phyloP scores from a whole-genome alignment of 2,113 vertebrate genomes.

The Leptobrachium leishanense region DNA sequence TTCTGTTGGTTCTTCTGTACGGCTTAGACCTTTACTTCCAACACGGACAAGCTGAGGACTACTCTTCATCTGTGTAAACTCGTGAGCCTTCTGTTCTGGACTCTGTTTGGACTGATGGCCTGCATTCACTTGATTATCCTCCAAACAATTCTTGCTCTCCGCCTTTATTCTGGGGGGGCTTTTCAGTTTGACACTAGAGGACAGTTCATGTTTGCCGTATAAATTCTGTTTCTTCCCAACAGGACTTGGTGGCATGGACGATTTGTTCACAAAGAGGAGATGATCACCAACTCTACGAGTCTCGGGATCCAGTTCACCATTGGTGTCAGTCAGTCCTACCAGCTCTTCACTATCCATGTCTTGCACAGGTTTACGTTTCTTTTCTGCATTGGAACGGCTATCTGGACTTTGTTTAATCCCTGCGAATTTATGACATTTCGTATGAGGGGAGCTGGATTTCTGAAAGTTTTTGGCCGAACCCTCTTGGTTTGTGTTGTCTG shows the following conservation, averaged over 20 bases:
- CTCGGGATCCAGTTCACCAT: not conserved
- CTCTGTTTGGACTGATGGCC: not conserved
- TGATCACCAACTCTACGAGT: not conserved
- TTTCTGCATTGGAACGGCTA: not conserved
- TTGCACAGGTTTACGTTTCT: not conserved
- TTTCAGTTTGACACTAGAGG: not conserved
- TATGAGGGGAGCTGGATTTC: too few species aligned
- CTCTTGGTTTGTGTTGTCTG: too few species aligned
- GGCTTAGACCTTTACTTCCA: too few species aligned
- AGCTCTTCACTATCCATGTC: too few species aligned
- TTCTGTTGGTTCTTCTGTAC: not conserved
- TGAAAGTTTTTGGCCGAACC: too few species aligned
- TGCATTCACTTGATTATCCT: too few species aligned
- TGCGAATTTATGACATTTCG: too few species aligned
- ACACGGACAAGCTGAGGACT: not conserved
- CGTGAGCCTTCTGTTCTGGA: not conserved
- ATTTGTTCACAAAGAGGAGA: not conserved
- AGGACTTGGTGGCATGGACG: not conserved
- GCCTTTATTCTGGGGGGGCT: not conserved
- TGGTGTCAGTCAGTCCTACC: too few species aligned
- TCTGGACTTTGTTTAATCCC: too few species aligned
- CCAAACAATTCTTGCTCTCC: too few species aligned
- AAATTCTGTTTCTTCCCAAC: not conserved
- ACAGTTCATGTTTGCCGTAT: not conserved
- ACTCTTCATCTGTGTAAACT: not conserved